These are phyloP conservation scores for Pissodes strobi DNA, from an alignment of 1,140 invertebrate species.

Conservation along the genomic window DNA sequence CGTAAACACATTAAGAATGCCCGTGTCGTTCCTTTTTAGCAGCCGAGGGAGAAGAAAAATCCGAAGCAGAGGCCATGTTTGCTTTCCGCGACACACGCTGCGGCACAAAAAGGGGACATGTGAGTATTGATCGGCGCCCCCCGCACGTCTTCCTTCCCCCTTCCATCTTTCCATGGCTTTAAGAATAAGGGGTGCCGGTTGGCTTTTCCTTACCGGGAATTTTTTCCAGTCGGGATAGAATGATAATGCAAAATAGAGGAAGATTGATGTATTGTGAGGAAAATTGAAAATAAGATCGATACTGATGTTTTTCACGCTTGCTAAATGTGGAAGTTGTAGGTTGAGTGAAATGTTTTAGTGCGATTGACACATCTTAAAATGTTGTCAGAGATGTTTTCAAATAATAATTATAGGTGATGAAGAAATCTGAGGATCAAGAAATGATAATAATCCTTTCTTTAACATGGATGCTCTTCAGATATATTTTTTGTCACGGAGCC, in stretches of 20 bases:
- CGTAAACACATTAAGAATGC: conserved; percentile 20
- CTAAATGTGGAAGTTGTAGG: background rate
- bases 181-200: conserved; percentile 24
- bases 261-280: conserved; percentile 31
- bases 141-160: background rate
- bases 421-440: too few species aligned
- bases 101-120: conserved; percentile 41
- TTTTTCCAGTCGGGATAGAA: conserved; percentile 17
- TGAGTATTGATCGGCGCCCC: conserved; percentile 45
- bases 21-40: conserved; percentile 17
- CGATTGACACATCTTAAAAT: too few species aligned
- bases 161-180: conserved; percentile 15
- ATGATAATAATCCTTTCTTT: too few species aligned
- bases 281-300: conserved; percentile 37
- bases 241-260: conserved; percentile 34
- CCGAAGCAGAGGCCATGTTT: conserved; percentile 38
- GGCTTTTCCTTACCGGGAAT: conserved; percentile 27
- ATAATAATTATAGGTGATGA: too few species aligned
- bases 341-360: too few species aligned
- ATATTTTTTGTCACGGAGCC: too few species aligned
- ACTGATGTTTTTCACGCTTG: conserved; percentile 15
- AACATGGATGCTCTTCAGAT: too few species aligned
- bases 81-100: conserved; percentile 46
- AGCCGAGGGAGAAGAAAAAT: conserved; percentile 30
- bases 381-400: too few species aligned